Percentiles rank a stretch among this genome's conserved stretches.
These are phyloP conservation scores for Diadegma fenestrale DNA, from an alignment of 2,888 invertebrate species.

Conservation along the genomic window DNA sequence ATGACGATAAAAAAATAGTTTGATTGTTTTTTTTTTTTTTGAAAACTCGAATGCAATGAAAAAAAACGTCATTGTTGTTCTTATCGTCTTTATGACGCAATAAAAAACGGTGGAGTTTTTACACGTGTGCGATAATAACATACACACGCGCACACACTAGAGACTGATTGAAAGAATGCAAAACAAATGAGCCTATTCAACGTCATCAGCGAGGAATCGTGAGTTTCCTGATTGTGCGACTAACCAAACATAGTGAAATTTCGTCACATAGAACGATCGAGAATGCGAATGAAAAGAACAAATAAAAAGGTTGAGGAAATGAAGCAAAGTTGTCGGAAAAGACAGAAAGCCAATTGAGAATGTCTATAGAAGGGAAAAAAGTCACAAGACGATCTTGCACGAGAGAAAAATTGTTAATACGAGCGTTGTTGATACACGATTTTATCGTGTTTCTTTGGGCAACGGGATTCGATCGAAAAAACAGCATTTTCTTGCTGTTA, in stretches of 20 bases:
- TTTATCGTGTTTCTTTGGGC: background rate
- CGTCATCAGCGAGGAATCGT: background rate
- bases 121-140: background rate
- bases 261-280: background rate
- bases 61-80: slow-evolving; percentile 6
- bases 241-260: background rate
- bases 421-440: background rate
- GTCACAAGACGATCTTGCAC: background rate
- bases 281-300: background rate
- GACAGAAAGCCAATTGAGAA: background rate
- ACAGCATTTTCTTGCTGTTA: background rate
- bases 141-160: background rate
- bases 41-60: background rate
- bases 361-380: background rate
- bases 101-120: background rate
- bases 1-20: background rate
- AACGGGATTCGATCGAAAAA: slow-evolving; percentile 1
- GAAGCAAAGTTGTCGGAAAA: background rate
- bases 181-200: slow-evolving; percentile 3
- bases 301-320: background rate
- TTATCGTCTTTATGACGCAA: slow-evolving; percentile 17
- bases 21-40: background rate
- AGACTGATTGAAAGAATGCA: background rate
- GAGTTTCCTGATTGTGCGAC: background rate
- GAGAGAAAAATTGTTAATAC: background rate